These are phyloP conservation scores for Grus americana DNA, from an alignment of 2,113 vertebrate genomes.

Conservation along the genomic window DNA sequence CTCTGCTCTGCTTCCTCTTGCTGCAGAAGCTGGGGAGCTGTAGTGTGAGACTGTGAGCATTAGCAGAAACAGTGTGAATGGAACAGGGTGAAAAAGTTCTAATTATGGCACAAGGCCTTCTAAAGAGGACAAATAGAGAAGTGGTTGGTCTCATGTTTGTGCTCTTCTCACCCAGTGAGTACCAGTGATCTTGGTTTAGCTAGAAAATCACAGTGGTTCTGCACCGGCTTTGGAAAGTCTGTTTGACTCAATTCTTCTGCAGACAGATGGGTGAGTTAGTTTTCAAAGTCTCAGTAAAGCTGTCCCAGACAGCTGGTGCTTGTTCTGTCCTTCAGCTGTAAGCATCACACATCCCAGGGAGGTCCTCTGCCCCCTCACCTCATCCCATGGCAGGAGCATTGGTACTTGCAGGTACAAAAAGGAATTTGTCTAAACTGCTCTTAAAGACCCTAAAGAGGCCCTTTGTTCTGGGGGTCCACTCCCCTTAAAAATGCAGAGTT, in stretches of 20 bases:
- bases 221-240: not conserved
- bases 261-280: not conserved
- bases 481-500: not conserved
- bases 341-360: not conserved
- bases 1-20: not conserved
- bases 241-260: not conserved
- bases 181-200: not conserved
- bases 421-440: not conserved
- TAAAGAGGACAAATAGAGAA: not conserved
- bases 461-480: not conserved
- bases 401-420: not conserved
- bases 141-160: not conserved
- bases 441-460: not conserved
- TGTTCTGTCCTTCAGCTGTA: not conserved
- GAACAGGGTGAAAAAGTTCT: not conserved
- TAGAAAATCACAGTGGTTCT: not conserved
- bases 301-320: not conserved
- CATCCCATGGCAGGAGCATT: not conserved
- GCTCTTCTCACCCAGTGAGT: not conserved
- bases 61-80: not conserved
- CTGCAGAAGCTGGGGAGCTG: not conserved
- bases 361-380: not conserved
- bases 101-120: not conserved
- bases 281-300: not conserved
- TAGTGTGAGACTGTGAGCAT: rapidly evolving